A percentile compares a stretch with the other conserved stretches of the same genome.
These are phyloP conservation scores for Campoplex nolae DNA, from an alignment of 2,888 invertebrate genomes.

Conservation along the genomic window DNA sequence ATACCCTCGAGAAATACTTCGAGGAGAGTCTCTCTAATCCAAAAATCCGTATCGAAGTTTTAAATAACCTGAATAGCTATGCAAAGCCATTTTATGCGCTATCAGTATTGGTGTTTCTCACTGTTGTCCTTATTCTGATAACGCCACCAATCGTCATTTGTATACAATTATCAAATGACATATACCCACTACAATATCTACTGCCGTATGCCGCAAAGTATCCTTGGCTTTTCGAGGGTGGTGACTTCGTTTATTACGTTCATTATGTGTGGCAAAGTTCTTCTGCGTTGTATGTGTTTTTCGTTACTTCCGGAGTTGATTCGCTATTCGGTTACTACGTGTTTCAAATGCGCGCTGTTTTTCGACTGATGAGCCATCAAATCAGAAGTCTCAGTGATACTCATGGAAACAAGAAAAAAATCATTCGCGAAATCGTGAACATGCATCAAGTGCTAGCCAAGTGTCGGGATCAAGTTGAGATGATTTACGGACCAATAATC, in stretches of 20 bases:
- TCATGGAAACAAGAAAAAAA: neutral
- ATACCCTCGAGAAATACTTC: slow-evolving; percentile 60
- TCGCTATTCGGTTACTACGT: slow-evolving; percentile 67
- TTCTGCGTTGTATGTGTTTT: slow-evolving; percentile 51
- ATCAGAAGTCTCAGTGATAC: slow-evolving; percentile 43
- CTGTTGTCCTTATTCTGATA: no score
- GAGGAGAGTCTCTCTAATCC: slow-evolving; percentile 28
- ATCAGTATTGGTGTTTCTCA: no score
- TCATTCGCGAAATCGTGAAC: slow-evolving; percentile 49
- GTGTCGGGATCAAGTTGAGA: slow-evolving; percentile 59
- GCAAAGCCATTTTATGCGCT: slow-evolving; percentile 12
- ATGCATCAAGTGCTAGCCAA: slow-evolving; percentile 55
- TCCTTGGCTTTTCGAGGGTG: slow-evolving; percentile 63
- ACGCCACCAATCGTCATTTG: neutral
- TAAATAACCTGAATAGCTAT: slow-evolving; percentile 51
- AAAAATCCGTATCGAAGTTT: slow-evolving; percentile 17
- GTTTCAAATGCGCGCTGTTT: slow-evolving; percentile 58
- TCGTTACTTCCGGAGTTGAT: slow-evolving; percentile 66
- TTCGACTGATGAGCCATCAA: slow-evolving; percentile 52
- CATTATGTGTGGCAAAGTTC: slow-evolving; percentile 62
- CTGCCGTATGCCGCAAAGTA: slow-evolving; percentile 63
- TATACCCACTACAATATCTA: slow-evolving; percentile 50
- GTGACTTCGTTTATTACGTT: slow-evolving; percentile 51
- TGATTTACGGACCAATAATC: slow-evolving; percentile 66
- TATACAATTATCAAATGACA: slow-evolving; percentile 43